phyloP scores from a whole-genome alignment of 2,888 invertebrate genomes.

The Scaptomyza parva region DNA sequence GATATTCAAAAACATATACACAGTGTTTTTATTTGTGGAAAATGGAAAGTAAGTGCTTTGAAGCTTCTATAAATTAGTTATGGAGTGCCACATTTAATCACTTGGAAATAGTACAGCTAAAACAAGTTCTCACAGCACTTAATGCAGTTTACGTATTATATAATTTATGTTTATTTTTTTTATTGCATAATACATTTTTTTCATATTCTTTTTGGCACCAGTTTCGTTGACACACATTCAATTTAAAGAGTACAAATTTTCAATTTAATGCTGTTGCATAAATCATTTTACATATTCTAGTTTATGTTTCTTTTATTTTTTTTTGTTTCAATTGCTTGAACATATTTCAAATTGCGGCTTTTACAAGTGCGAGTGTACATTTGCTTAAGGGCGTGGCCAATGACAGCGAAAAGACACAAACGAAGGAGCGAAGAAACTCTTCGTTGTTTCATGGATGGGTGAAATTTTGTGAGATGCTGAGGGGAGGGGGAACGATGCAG shows the following conservation, averaged over 20 bases:
- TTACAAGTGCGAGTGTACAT: slow-evolving; percentile 34
- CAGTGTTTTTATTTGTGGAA: background rate
- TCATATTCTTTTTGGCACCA: background rate
- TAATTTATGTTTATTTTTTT: background rate
- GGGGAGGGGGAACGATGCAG: slow-evolving; percentile 45
- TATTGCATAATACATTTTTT: background rate
- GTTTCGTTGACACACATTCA: slow-evolving; percentile 44
- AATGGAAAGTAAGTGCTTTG: slow-evolving; percentile 5
- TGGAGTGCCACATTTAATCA: background rate
- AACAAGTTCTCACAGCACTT: background rate
- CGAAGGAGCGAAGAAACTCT: slow-evolving; percentile 29
- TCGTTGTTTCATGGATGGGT: slow-evolving; percentile 31
- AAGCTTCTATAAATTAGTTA: no score
- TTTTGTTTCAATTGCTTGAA: slow-evolving; percentile 76
- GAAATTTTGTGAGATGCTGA: slow-evolving; percentile 32
- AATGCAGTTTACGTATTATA: background rate
- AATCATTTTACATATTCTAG: slow-evolving; percentile 69
- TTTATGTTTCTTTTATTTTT: no score
- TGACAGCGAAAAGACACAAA: slow-evolving; percentile 29
- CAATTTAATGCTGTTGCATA: slow-evolving; percentile 80
- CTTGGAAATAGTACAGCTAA: background rate
- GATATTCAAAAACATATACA: slow-evolving; percentile 28
- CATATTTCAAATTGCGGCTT: slow-evolving; percentile 62
- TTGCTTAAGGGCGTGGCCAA: slow-evolving; percentile 55
- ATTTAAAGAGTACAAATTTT: slow-evolving; percentile 69